These are phyloP conservation scores for Pyrochroa serraticornis DNA, from an alignment of 2,888 invertebrate genomes.

Conservation along the genomic window DNA sequence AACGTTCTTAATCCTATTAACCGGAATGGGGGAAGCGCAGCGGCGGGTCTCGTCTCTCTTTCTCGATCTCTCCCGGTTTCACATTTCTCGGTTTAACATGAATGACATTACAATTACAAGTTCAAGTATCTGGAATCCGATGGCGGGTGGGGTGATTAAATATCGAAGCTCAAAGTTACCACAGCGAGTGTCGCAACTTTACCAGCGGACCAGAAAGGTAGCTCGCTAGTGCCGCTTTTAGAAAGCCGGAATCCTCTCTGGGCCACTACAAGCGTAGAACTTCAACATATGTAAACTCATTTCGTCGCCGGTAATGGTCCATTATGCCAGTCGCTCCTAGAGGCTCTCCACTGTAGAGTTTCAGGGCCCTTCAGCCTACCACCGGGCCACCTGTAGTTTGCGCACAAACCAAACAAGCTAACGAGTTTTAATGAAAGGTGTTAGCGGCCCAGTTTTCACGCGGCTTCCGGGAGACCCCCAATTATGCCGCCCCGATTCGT, in stretches of 20 bases:
- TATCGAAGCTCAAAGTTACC: slow-evolving; percentile 38
- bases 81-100: slow-evolving; percentile 39
- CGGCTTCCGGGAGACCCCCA: slow-evolving; percentile 11
- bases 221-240: slow-evolving; percentile 10
- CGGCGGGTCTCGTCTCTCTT: slow-evolving; percentile 5
- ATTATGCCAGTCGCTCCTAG: slow-evolving; percentile 41
- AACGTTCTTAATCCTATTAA: slow-evolving; percentile 46
- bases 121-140: slow-evolving; percentile 40
- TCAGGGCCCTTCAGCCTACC: slow-evolving; percentile 31
- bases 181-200: slow-evolving; percentile 31
- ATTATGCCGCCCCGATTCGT: slow-evolving; percentile 12
- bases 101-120: slow-evolving; percentile 43
- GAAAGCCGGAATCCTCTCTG: slow-evolving; percentile 12
- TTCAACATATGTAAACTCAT: slow-evolving; percentile 45
- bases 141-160: slow-evolving; percentile 37
- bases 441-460: slow-evolving; percentile 10
- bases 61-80: slow-evolving; percentile 12
- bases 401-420: slow-evolving; percentile 24
- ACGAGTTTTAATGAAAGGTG: slow-evolving; percentile 29
- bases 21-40: slow-evolving; percentile 32
- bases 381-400: slow-evolving; percentile 42
- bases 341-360: slow-evolving; percentile 33
- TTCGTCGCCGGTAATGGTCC: slow-evolving; percentile 43
- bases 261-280: slow-evolving; percentile 30
- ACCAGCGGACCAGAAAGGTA: slow-evolving; percentile 32